These are phyloP conservation scores for Salvelinus namaycush DNA, from an alignment of 2,113 vertebrate genomes.

Conservation along the genomic window DNA sequence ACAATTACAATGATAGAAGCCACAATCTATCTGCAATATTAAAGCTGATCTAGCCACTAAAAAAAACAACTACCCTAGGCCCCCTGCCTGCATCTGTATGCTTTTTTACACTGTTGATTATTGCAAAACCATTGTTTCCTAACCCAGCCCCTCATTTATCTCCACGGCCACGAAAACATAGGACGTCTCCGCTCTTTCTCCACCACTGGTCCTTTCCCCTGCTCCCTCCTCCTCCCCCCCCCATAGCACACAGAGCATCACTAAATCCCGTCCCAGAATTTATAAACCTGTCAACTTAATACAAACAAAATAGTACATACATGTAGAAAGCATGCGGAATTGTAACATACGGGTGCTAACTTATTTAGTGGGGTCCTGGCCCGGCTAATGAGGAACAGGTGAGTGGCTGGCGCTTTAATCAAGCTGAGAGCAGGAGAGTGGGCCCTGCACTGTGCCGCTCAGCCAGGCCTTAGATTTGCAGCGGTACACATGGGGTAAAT, in stretches of 20 bases:
- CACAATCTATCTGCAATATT: too few relatives aligned
- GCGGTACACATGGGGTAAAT: conserved; percentile 78
- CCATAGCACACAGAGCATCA: conserved; percentile 17
- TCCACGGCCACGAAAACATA: conserved; percentile 55
- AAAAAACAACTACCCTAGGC: not conserved
- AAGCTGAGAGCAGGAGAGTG: conserved; percentile 66
- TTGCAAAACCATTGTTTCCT: conserved; percentile 66
- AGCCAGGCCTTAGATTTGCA: conserved; percentile 70
- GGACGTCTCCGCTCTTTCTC: conserved; percentile 53
- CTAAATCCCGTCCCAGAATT: conserved; percentile 57
- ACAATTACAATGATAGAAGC: too few relatives aligned
- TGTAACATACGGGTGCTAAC: conserved; percentile 81
- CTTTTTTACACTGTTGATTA: conserved; percentile 65
- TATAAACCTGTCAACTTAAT: conserved; percentile 72
- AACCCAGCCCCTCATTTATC: conserved; percentile 67
- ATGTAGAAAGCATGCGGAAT: conserved; percentile 69
- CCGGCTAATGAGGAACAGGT: conserved; percentile 78
- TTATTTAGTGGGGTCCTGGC: conserved; percentile 69
- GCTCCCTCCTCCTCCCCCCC: not conserved
- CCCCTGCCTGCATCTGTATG: conserved; percentile 56
- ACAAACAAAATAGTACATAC: conserved; percentile 70
- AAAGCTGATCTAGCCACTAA: too few relatives aligned
- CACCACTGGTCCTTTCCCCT: conserved; percentile 3
- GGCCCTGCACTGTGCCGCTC: conserved; percentile 2
- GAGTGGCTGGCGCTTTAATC: conserved; percentile 78